These are phyloP conservation scores for Synanthedon formicaeformis DNA, from an alignment of 2,888 invertebrate species.

Conservation along the genomic window DNA sequence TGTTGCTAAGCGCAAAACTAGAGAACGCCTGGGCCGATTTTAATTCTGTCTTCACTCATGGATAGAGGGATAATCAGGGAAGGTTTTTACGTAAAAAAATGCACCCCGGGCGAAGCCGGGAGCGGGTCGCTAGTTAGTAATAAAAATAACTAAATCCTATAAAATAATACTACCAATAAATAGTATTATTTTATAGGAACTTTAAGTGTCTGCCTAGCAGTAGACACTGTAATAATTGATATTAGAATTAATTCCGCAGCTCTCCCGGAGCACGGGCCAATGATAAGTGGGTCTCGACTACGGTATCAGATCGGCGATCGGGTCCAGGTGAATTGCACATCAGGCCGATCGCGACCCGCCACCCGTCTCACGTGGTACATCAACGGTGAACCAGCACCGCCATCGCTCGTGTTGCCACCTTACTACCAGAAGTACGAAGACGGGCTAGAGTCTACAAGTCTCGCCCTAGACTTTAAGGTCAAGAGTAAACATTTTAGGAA, in stretches of 20 bases:
- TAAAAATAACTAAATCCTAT: too few relatives aligned
- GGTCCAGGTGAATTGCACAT: constrained; percentile 87
- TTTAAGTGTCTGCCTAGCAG: too few relatives aligned
- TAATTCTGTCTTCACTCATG: too few relatives aligned
- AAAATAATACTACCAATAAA: too few relatives aligned
- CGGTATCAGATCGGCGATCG: constrained; percentile 86
- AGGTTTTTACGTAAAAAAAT: too few relatives aligned
- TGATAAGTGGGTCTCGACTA: constrained; percentile 82
- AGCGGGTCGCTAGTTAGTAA: too few relatives aligned
- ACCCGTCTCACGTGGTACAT: constrained; percentile 89
- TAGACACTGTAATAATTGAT: too few relatives aligned
- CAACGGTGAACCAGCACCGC: constrained; percentile 81
- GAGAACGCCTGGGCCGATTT: too few relatives aligned
- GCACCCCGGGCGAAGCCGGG: too few relatives aligned
- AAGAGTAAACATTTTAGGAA: constrained; percentile 84
- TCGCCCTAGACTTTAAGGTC: constrained; percentile 85
- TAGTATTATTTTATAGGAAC: too few relatives aligned
- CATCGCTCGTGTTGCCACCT: constrained; percentile 59
- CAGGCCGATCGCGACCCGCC: constrained; percentile 84
- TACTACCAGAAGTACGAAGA: constrained; percentile 62
- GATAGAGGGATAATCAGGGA: too few relatives aligned
- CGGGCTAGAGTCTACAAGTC: constrained; percentile 81
- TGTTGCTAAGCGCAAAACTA: too few relatives aligned
- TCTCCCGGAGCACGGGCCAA: constrained; percentile 84
- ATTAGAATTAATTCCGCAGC: constrained; percentile 56